These are phyloP conservation scores for Hermetia illucens DNA, from an alignment of 1,140 invertebrate genomes.

Conservation along the genomic window DNA sequence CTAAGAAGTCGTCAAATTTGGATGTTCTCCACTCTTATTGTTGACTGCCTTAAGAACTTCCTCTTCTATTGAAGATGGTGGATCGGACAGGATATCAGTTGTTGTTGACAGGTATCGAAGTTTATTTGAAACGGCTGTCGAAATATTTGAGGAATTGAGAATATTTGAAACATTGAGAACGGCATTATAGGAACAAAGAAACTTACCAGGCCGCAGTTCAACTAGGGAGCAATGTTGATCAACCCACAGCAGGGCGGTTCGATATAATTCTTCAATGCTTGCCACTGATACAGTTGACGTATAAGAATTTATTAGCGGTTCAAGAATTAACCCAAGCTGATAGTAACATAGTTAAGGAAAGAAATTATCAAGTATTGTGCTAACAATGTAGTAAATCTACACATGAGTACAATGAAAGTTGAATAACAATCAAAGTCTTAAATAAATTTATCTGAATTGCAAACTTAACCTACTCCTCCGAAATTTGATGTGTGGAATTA, in stretches of 20 bases:
- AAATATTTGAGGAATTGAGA: background rate
- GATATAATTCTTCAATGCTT: constrained; percentile 81
- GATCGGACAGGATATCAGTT: constrained; percentile 80
- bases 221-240: constrained; percentile 91
- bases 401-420: too few species aligned
- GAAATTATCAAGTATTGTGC: too few species aligned
- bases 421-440: too few species aligned
- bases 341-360: constrained; percentile 3
- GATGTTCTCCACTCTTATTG: constrained; percentile 24
- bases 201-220: constrained; percentile 76
- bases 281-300: constrained; percentile 82
- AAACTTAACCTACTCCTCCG: too few species aligned
- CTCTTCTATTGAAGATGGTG: constrained; percentile 68
- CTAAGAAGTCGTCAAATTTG: constrained; percentile 11
- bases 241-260: constrained; percentile 83
- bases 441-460: too few species aligned
- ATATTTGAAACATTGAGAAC: background rate
- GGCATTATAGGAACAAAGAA: background rate
- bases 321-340: constrained; percentile 83
- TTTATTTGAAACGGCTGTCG: constrained; percentile 84
- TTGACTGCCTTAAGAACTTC: constrained; percentile 45
- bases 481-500: too few species aligned
- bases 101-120: constrained; percentile 78
- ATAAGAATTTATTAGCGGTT: constrained; percentile 76
- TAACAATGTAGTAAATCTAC: too few species aligned